Evolutionary conservation across 2,797 vertebrate species (phyloP).

Genomic region (Leuciscus waleckii): DNA sequence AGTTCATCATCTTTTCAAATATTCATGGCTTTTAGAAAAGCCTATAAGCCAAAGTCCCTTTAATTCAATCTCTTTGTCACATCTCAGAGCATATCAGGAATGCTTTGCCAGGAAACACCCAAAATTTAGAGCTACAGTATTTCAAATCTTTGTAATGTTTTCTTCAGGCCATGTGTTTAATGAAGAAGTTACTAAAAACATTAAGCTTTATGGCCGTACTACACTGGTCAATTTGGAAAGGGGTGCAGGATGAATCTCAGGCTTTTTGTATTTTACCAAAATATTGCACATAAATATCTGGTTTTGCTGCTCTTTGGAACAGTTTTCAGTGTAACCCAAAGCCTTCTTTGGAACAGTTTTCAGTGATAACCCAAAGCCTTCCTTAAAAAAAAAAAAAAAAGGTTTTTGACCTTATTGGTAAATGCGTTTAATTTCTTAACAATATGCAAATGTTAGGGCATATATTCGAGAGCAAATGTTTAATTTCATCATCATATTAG

Average conservation of each 20-base stretch:
- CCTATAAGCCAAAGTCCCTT: constrained; percentile 20
- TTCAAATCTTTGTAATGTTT: constrained; percentile 13
- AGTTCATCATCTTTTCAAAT: constrained; percentile 18
- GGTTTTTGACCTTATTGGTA: constrained; percentile 20
- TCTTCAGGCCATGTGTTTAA: constrained; percentile 33
- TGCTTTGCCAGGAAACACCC: constrained; percentile 39
- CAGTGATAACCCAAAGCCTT: constrained; percentile 18
- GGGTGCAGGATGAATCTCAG: constrained; percentile 44
- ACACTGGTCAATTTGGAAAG: constrained; percentile 12
- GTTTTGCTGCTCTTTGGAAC: constrained; percentile 36
- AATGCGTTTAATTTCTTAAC: constrained; percentile 24
- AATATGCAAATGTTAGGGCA: constrained; percentile 15
- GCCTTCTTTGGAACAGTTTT: constrained; percentile 24
- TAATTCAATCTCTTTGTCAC: neutral
- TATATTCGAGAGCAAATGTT: constrained; percentile 49
- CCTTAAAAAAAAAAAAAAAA: neutral
- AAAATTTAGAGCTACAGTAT: constrained; percentile 5
- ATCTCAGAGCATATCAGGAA: neutral
- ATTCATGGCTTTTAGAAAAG: constrained; percentile 18
- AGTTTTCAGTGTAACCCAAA: constrained; percentile 9
- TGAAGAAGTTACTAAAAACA: constrained; percentile 41
- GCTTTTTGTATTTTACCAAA: constrained; percentile 50
- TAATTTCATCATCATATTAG: constrained; percentile 49
- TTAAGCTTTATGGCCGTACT: constrained; percentile 43
- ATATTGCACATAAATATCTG: constrained; percentile 28